These are phyloP conservation scores for Hassar affinis DNA, from an alignment of 2,113 vertebrate genomes.

Conservation along the genomic window DNA sequence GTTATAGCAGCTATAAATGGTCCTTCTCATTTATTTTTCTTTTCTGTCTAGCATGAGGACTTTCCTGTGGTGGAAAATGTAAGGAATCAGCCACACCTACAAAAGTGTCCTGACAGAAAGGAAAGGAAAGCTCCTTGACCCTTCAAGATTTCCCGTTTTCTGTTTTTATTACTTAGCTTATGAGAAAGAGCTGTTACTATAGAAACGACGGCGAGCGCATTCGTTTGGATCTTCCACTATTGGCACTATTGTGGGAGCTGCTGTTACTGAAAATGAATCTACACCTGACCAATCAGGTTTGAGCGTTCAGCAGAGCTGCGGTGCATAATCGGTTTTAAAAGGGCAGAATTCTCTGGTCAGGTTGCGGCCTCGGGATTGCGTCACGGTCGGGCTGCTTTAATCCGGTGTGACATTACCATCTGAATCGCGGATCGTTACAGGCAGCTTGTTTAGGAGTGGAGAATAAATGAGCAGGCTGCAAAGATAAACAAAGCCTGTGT, in stretches of 20 bases:
- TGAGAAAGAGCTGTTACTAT: background rate
- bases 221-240: background rate
- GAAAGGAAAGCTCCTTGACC: no score
- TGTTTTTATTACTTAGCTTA: no score
- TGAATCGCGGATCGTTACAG: slow-evolving; percentile 18
- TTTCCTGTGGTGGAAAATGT: background rate
- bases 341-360: background rate
- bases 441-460: slow-evolving; percentile 26
- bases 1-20: background rate
- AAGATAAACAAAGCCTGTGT: slow-evolving; percentile 45
- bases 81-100: background rate
- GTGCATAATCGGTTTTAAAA: background rate
- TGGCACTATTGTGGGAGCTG: background rate
- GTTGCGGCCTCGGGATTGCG: background rate
- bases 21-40: background rate
- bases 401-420: slow-evolving; percentile 10
- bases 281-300: background rate
- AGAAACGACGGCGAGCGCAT: background rate
- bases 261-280: background rate
- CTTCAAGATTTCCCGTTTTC: no score
- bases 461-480: slow-evolving; percentile 43
- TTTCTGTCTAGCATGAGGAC: background rate
- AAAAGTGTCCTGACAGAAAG: no score
- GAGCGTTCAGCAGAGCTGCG: background rate
- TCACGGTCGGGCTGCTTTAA: background rate